Evolutionary conservation across 1,140 invertebrate species (phyloP).

Genomic region (Amphibalanus amphitrite): DNA sequence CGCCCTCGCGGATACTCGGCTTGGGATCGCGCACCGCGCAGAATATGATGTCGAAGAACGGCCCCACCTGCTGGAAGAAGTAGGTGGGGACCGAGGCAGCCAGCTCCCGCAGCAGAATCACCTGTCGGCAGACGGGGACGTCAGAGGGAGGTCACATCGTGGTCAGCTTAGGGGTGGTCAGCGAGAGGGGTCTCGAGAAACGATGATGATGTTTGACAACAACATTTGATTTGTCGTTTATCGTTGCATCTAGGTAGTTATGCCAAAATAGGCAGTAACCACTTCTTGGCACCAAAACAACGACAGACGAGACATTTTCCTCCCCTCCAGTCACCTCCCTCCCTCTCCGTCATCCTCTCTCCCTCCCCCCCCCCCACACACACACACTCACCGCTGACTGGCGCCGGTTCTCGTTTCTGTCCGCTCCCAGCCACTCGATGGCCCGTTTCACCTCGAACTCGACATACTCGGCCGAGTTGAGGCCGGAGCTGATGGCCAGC

Average conservation of each 20-base stretch:
- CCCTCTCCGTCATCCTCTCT: too few relatives aligned
- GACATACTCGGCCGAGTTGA: constrained; percentile 84
- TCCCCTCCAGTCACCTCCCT: too few relatives aligned
- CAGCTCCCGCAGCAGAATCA: constrained; percentile 78
- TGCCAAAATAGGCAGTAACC: too few relatives aligned
- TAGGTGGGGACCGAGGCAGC: constrained; percentile 91
- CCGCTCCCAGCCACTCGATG: constrained; percentile 79
- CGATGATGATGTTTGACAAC: too few relatives aligned
- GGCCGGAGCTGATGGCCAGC: constrained; percentile 74
- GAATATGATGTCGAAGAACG: constrained; percentile 92
- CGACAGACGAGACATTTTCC: too few relatives aligned
- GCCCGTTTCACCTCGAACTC: constrained; percentile 90
- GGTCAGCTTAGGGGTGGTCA: too few relatives aligned
- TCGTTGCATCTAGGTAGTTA: too few relatives aligned
- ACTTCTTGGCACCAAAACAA: too few relatives aligned
- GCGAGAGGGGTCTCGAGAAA: too few relatives aligned
- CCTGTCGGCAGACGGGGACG: constrained; percentile 24
- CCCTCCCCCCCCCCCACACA: background rate
- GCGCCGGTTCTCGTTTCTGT: constrained; percentile 70
- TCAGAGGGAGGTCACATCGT: background rate
- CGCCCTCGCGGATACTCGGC: constrained; percentile 74
- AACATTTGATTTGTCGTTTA: too few relatives aligned
- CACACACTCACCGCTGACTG: constrained; percentile 66
- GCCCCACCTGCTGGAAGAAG: constrained; percentile 93
- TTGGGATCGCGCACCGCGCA: constrained; percentile 82